Conservation (phyloP, 1,140 invertebrate species). For the Ephestia elutella region DNA sequence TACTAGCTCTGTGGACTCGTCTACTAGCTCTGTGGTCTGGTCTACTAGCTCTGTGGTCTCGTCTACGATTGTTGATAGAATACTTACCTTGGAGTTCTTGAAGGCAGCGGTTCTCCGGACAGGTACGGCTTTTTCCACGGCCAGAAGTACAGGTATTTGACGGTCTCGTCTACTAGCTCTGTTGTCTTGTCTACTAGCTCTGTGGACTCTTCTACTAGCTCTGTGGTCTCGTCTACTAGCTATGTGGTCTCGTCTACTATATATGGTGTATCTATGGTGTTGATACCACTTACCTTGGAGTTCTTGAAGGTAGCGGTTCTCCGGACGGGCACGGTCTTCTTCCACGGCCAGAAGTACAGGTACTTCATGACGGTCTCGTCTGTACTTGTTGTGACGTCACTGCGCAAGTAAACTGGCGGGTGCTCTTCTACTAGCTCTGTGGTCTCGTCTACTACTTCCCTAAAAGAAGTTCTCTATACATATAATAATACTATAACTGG, state of each 20-base stretch:
- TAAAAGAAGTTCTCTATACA: conserved; percentile 14
- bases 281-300: conserved; percentile 33
- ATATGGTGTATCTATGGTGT: no score
- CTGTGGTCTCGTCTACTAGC: no score
- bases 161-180: no score
- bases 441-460: conserved; percentile 43
- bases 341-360: conserved; percentile 42
- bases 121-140: conserved; percentile 36
- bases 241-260: no score
- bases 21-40: no score
- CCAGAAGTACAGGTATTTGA: conserved; percentile 34
- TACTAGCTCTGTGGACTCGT: no score
- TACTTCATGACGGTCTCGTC: conserved; percentile 42
- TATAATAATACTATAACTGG: no score
- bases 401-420: conserved; percentile 30
- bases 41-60: no score
- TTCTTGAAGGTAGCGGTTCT: conserved; percentile 22
- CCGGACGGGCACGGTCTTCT: conserved; percentile 17
- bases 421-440: conserved; percentile 17
- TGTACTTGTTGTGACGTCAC: conserved; percentile 34
- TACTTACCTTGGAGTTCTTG: conserved; percentile 29
- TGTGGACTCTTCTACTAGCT: no score
- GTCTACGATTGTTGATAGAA: no score
- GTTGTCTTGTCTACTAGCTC: no score
- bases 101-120: conserved; percentile 19